A percentile compares a stretch with the other conserved stretches of the same genome.
phyloP scores from a whole-genome alignment of 2,888 invertebrate genomes.

The Synanthedon andrenaeformis region DNA sequence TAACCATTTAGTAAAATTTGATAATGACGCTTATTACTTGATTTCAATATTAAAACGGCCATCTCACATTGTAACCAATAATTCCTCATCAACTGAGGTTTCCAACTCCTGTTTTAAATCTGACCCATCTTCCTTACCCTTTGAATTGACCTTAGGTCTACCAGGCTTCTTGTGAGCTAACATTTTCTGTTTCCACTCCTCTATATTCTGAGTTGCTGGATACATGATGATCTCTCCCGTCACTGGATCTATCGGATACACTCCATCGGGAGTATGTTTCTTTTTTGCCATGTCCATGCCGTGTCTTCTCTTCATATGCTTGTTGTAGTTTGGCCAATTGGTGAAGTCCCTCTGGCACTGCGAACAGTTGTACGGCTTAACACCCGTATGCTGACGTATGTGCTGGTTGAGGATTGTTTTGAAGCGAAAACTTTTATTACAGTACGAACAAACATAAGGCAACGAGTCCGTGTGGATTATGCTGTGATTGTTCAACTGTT shows the following conservation, averaged over 20 bases:
- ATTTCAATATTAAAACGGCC: no score
- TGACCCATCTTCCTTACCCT: not conserved
- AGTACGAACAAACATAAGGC: slow-evolving; percentile 77
- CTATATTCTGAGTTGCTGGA: slow-evolving; percentile 23
- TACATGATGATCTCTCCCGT: slow-evolving; percentile 25
- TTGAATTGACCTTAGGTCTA: slow-evolving; percentile 8
- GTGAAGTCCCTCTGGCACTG: slow-evolving; percentile 76
- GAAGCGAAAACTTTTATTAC: slow-evolving; percentile 77
- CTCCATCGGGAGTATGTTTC: slow-evolving; percentile 44
- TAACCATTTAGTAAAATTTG: no score
- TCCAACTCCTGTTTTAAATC: not conserved
- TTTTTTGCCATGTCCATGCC: slow-evolving; percentile 51
- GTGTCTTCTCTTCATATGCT: slow-evolving; percentile 81
- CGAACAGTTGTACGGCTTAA: slow-evolving; percentile 76
- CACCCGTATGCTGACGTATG: slow-evolving; percentile 74
- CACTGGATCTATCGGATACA: slow-evolving; percentile 34
- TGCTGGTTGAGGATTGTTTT: slow-evolving; percentile 78
- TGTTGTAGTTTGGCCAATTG: slow-evolving; percentile 83
- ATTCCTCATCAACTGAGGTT: not conserved
- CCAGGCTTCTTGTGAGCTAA: slow-evolving; percentile 17
- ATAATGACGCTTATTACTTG: no score
- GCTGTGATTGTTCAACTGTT: slow-evolving; percentile 71
- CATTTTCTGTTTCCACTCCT: slow-evolving; percentile 38
- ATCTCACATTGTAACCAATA: no score
- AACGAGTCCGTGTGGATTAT: slow-evolving; percentile 79